Conservation (phyloP, 2,113 vertebrate genomes). For the Pseudolaguvia tuberculata region DNA sequence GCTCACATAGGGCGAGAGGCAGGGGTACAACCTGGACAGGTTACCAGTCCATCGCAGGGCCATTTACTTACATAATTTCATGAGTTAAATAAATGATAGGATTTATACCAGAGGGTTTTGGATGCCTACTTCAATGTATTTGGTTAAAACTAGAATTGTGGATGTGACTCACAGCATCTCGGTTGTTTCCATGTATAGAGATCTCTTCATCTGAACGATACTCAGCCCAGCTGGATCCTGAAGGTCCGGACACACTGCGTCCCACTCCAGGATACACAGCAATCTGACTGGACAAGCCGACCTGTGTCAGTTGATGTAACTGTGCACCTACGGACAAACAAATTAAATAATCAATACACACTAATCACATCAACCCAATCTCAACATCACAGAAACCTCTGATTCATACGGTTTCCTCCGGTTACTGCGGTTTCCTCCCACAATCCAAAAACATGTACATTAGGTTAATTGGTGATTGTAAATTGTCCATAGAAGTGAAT, state of each 20-base stretch:
- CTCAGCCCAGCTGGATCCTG: conserved; percentile 82
- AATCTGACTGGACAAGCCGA: conserved; percentile 89
- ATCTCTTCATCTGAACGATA: conserved; percentile 78
- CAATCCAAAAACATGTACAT: too few relatives aligned
- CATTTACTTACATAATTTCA: background rate
- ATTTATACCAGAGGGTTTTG: background rate
- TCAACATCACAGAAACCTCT: too few relatives aligned
- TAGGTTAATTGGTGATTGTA: too few relatives aligned
- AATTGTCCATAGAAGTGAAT: too few relatives aligned
- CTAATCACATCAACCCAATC: background rate
- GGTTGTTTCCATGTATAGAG: conserved; percentile 64
- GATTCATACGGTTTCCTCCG: too few relatives aligned
- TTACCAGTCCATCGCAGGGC: too few relatives aligned
- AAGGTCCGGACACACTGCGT: conserved; percentile 81
- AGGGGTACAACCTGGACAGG: too few relatives aligned
- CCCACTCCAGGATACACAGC: conserved; percentile 79
- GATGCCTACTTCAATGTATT: background rate
- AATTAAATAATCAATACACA: conserved; percentile 17
- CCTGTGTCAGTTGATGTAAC: conserved; percentile 92
- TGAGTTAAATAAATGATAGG: background rate
- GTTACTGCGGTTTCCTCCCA: too few relatives aligned
- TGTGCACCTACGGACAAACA: conserved; percentile 76
- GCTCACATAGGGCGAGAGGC: too few relatives aligned
- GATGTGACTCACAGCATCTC: conserved; percentile 81
- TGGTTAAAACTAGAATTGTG: background rate